These are phyloP conservation scores for Notospermus geniculatus DNA, from an alignment of 1,140 invertebrate genomes.

Conservation along the genomic window DNA sequence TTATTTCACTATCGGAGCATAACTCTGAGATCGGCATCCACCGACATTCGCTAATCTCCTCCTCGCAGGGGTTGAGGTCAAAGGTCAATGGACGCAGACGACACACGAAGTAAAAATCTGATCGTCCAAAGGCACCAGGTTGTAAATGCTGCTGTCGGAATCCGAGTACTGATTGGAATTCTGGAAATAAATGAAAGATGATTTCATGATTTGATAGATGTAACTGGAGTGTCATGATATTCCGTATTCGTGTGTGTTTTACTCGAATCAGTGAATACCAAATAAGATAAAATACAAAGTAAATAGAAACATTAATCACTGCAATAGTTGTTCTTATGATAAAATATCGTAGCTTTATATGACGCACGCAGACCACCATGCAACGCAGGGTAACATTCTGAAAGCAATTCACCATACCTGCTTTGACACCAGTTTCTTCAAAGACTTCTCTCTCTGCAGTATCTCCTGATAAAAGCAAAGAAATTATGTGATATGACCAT, in stretches of 20 bases:
- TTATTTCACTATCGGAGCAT: slow-evolving; percentile 18
- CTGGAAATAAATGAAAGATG: slow-evolving; percentile 29
- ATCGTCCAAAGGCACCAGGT: slow-evolving; percentile 72
- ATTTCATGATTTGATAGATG: too few species aligned
- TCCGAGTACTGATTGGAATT: slow-evolving; percentile 73
- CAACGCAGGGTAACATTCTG: too few species aligned
- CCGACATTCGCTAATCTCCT: slow-evolving; percentile 72
- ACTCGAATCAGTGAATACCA: too few species aligned
- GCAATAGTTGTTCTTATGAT: too few species aligned
- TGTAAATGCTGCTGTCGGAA: slow-evolving; percentile 68
- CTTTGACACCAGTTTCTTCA: slow-evolving; percentile 83
- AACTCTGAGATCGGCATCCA: slow-evolving; percentile 67
- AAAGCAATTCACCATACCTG: slow-evolving; percentile 42
- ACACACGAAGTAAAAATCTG: slow-evolving; percentile 79
- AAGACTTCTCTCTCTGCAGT: slow-evolving; percentile 81
- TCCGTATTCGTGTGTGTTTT: too few species aligned
- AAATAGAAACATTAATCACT: too few species aligned
- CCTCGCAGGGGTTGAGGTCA: slow-evolving; percentile 67
- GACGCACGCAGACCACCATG: too few species aligned
- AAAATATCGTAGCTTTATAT: too few species aligned
- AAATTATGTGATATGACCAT: not conserved
- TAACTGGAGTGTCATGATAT: too few species aligned
- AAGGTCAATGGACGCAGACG: slow-evolving; percentile 66
- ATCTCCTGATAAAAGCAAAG: slow-evolving; percentile 44
- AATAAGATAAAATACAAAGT: too few species aligned